Evolutionary conservation across 2,888 invertebrate genomes (phyloP).

Genomic region (Coronaproctus castanopsis): DNA sequence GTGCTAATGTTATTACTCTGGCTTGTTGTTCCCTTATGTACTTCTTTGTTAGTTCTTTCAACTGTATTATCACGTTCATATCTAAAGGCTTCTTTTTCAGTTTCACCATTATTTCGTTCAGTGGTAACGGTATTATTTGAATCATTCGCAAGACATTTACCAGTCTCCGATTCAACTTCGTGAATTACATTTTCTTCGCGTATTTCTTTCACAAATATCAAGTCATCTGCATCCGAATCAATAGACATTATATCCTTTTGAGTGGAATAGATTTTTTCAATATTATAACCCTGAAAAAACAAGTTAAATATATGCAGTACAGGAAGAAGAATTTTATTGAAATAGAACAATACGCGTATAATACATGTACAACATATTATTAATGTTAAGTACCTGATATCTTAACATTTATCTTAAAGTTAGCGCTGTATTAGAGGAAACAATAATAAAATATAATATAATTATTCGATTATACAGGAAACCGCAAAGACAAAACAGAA

Average conservation of each 20-base stretch:
- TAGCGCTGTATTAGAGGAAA: no score
- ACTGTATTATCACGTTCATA: neutral
- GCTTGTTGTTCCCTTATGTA: no score
- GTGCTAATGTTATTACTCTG: neutral
- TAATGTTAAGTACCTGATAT: no score
- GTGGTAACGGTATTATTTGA: neutral
- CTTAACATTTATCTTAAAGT: no score
- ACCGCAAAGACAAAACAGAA: no score
- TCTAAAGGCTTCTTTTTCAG: neutral
- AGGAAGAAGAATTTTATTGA: no score
- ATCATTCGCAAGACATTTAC: conserved; percentile 25
- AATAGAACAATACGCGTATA: no score
- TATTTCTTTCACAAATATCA: conserved; percentile 13
- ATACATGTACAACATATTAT: no score
- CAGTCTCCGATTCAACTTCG: conserved; percentile 31
- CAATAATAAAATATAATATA: no score
- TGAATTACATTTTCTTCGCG: conserved; percentile 26
- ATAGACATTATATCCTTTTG: conserved; percentile 6
- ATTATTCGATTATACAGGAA: no score
- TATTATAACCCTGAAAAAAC: conserved; percentile 2
- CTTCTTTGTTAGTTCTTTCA: no score
- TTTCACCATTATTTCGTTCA: neutral
- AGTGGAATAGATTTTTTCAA: conserved; percentile 6
- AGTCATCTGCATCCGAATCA: conserved; percentile 9
- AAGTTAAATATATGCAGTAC: neutral